A percentile compares a stretch with the other conserved stretches of the same genome.
phyloP scores from a whole-genome alignment of 1,140 invertebrate genomes.

The Wasmannia auropunctata region DNA sequence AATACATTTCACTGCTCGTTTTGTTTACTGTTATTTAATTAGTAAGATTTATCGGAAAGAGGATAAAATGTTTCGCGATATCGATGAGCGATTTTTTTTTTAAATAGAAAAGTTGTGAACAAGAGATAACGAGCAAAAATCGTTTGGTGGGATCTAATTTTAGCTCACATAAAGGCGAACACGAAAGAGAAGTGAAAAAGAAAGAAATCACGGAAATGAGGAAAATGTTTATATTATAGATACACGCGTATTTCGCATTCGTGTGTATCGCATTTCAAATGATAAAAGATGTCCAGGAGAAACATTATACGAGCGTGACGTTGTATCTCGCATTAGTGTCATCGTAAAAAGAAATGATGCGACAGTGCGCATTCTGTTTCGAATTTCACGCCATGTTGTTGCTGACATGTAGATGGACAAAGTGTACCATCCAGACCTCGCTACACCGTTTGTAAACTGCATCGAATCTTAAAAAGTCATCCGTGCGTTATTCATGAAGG shows the following conservation, averaged over 20 bases:
- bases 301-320: constrained; percentile 21
- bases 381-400: constrained; percentile 16
- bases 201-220: not conserved
- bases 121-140: not conserved
- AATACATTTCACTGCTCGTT: not conserved
- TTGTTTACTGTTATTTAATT: not conserved
- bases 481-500: not conserved
- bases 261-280: constrained; percentile 11
- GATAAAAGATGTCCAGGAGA: constrained; percentile 1
- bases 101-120: not conserved
- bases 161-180: not conserved
- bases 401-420: constrained; percentile 35
- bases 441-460: not conserved
- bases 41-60: not conserved
- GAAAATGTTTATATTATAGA: not conserved
- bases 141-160: not conserved
- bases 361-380: constrained; percentile 2
- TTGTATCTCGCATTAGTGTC: constrained; percentile 18
- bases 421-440: constrained; percentile 6
- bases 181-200: not conserved
- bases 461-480: not conserved
- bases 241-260: not conserved
- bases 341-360: not conserved
- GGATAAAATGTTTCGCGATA: not conserved
- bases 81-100: not conserved